Conservation (phyloP, 2,888 invertebrate species). For the Plebejus melissa region DNA sequence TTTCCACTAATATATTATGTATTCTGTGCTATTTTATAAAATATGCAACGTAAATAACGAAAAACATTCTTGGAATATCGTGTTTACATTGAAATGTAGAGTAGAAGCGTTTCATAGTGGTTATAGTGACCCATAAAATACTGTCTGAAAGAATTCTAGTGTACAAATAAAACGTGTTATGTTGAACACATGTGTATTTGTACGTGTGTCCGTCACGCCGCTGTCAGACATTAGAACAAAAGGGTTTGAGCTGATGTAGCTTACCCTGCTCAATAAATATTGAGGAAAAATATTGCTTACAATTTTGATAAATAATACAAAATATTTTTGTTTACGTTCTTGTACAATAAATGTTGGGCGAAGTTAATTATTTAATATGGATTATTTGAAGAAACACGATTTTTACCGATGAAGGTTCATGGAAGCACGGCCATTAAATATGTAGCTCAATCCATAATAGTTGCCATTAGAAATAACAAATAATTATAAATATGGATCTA, state of each 20-base stretch:
- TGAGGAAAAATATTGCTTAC: not conserved
- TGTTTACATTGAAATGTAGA: not conserved
- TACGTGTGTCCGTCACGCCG: not conserved
- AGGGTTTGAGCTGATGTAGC: not conserved
- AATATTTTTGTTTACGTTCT: too few relatives aligned
- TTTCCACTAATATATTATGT: too few relatives aligned
- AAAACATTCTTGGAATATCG: not conserved
- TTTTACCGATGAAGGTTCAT: too few relatives aligned
- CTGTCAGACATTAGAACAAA: not conserved
- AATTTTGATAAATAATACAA: not conserved
- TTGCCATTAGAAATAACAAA: too few relatives aligned
- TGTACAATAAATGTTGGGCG: too few relatives aligned
- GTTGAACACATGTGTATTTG: slow-evolving; percentile 12
- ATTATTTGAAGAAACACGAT: too few relatives aligned
- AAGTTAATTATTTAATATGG: too few relatives aligned
- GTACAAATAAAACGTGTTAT: slow-evolving; percentile 8
- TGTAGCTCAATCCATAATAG: too few relatives aligned
- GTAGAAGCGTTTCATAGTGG: not conserved
- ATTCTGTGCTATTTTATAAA: not conserved
- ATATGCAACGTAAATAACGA: not conserved
- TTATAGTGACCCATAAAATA: not conserved
- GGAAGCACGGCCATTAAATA: too few relatives aligned
- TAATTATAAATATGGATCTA: not conserved
- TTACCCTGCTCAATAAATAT: not conserved
- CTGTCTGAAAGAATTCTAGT: not conserved